phyloP scores from a whole-genome alignment of 2,888 invertebrate species.

The Dione juno region DNA sequence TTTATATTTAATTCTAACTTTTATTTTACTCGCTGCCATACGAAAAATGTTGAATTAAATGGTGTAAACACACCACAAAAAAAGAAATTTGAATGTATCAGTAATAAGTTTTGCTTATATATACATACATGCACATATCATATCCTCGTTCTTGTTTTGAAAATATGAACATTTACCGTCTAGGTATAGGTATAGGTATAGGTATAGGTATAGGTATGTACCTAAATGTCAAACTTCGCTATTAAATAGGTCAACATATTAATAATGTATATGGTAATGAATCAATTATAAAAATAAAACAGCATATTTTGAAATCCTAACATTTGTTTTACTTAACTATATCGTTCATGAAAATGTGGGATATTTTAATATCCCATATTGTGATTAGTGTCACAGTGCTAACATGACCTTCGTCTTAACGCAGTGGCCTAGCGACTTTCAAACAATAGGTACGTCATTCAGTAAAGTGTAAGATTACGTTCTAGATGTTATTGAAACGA shows the following conservation, averaged over 20 bases:
- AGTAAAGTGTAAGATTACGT: constrained; percentile 5
- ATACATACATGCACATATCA: too few species aligned
- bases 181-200: too few species aligned
- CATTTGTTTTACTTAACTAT: neutral
- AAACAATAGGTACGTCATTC: constrained; percentile 38
- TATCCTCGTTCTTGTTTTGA: too few species aligned
- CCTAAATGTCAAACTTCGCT: neutral
- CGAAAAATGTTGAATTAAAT: too few species aligned
- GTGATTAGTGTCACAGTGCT: constrained; percentile 40
- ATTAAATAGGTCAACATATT: neutral
- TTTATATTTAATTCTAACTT: neutral
- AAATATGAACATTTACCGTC: too few species aligned
- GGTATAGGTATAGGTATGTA: neutral
- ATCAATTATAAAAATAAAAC: too few species aligned
- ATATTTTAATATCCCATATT: constrained; percentile 31
- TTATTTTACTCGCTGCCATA: neutral
- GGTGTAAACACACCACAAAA: too few species aligned
- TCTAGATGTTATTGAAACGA: constrained; percentile 8
- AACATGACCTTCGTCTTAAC: constrained; percentile 43
- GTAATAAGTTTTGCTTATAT: neutral
- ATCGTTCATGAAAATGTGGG: neutral
- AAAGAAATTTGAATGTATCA: neutral
- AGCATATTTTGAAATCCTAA: neutral
- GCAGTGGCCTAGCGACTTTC: constrained; percentile 42
- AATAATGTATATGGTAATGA: too few species aligned